Evolutionary conservation across 1,140 invertebrate species (phyloP).

Genomic region (Bradynema listronoti): DNA sequence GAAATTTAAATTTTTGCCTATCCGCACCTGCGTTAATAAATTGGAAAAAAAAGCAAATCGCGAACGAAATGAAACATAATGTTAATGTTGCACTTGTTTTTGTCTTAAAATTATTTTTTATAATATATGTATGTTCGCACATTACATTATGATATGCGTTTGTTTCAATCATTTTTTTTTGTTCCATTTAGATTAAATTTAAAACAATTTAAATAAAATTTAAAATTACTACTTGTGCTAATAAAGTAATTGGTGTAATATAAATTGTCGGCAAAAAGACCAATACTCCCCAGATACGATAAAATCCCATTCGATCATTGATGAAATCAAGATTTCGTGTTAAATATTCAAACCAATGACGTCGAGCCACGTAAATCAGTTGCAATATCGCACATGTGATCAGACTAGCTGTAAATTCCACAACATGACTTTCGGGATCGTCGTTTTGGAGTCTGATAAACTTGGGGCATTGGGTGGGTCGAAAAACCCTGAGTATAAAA

Average conservation of each 20-base stretch:
- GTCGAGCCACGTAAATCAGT: conserved; percentile 29
- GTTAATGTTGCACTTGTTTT: neutral
- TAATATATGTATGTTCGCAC: too few relatives aligned
- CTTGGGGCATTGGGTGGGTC: too few relatives aligned
- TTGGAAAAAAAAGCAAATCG: conserved; percentile 32
- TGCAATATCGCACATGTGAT: conserved; percentile 22
- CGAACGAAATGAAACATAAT: conserved; percentile 16
- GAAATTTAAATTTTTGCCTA: conserved; percentile 32
- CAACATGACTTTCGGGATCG: too few relatives aligned
- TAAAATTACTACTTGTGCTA: conserved; percentile 12
- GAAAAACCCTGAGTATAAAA: too few relatives aligned
- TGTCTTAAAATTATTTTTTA: conserved; percentile 18
- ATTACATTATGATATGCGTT: too few relatives aligned
- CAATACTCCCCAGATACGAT: conserved; percentile 38
- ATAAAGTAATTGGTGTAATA: conserved; percentile 28
- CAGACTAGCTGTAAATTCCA: too few relatives aligned
- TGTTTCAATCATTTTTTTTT: too few relatives aligned
- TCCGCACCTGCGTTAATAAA: conserved; percentile 28
- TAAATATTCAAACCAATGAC: conserved; percentile 31
- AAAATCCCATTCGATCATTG: conserved; percentile 43
- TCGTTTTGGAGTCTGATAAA: too few relatives aligned
- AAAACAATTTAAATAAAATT: neutral
- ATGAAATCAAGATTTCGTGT: conserved; percentile 24
- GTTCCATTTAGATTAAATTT: neutral
- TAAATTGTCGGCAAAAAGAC: conserved; percentile 41